Evolutionary conservation across 2,113 vertebrate species (phyloP).

Genomic region (Psilopsiagon aymara): DNA sequence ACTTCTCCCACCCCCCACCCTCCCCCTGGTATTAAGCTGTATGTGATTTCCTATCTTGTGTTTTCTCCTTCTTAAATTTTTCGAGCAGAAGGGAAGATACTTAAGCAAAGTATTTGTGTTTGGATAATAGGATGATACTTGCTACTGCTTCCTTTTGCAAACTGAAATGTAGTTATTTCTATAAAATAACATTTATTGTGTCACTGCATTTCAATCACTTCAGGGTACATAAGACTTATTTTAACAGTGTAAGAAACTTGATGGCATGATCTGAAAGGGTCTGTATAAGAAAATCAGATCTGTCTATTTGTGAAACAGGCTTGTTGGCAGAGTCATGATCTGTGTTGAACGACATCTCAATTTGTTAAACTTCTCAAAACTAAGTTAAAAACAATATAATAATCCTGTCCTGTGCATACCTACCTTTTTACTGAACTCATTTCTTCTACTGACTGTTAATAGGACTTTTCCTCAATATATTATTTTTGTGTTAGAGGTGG

Average conservation of each 20-base stretch:
- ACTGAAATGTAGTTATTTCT: not conserved
- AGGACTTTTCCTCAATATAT: not conserved
- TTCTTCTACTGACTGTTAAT: not conserved
- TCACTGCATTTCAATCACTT: not conserved
- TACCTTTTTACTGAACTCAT: not conserved
- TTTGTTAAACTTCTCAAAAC: not conserved
- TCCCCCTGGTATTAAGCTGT: not conserved
- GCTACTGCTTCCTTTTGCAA: not conserved
- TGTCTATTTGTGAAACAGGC: not conserved
- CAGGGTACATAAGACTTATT: not conserved
- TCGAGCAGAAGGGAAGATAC: not conserved
- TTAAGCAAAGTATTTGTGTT: not conserved
- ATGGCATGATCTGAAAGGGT: not conserved
- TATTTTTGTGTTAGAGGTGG: not conserved
- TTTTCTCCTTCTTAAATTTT: not conserved
- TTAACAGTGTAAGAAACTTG: not conserved
- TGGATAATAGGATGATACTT: not conserved
- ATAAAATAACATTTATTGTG: not conserved
- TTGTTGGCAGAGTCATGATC: not conserved
- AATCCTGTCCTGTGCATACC: not conserved
- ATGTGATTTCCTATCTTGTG: not conserved
- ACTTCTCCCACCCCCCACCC: accelerated
- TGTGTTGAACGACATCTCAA: not conserved
- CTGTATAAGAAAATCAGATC: not conserved
- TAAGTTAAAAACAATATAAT: not conserved